A percentile compares a stretch with the other conserved stretches of the same genome.
Evolutionary conservation across 2,113 vertebrate species (phyloP).

Genomic region (Malaclemys terrapin): DNA sequence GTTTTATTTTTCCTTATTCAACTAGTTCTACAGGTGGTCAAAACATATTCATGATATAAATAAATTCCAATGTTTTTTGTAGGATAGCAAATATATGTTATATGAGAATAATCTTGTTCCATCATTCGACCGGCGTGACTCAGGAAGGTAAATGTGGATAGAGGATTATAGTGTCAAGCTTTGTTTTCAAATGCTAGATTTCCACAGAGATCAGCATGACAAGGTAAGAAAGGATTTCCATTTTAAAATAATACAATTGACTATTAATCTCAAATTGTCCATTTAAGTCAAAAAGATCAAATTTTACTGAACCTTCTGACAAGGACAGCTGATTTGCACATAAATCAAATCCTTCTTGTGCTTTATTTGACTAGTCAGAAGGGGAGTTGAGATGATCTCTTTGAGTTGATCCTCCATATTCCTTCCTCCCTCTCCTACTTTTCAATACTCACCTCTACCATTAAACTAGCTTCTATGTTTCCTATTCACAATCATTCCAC

Average conservation of each 20-base stretch:
- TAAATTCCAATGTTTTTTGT: neutral
- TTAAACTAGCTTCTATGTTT: neutral
- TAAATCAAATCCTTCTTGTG: neutral
- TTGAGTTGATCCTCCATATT: constrained; percentile 1
- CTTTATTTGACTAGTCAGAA: neutral
- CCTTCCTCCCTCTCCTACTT: neutral
- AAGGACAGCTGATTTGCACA: neutral
- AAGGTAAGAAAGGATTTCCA: neutral
- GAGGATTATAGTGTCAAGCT: neutral
- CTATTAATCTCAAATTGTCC: neutral
- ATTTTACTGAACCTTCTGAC: neutral
- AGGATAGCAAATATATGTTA: neutral
- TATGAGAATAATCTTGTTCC: neutral
- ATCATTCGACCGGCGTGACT: neutral
- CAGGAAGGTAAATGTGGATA: neutral
- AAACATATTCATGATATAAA: constrained; percentile 5
- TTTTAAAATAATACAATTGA: neutral
- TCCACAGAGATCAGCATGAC: neutral
- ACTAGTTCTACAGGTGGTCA: neutral
- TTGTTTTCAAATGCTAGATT: neutral
- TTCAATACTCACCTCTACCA: neutral
- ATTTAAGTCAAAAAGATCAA: neutral
- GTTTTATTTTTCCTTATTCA: neutral
- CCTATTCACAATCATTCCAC: neutral
- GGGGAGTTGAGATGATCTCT: neutral